Evolutionary conservation across 2,888 invertebrate genomes (phyloP), one percentile per base, ranked within the genome.

Genomic region (Papilio protenor): DNA sequence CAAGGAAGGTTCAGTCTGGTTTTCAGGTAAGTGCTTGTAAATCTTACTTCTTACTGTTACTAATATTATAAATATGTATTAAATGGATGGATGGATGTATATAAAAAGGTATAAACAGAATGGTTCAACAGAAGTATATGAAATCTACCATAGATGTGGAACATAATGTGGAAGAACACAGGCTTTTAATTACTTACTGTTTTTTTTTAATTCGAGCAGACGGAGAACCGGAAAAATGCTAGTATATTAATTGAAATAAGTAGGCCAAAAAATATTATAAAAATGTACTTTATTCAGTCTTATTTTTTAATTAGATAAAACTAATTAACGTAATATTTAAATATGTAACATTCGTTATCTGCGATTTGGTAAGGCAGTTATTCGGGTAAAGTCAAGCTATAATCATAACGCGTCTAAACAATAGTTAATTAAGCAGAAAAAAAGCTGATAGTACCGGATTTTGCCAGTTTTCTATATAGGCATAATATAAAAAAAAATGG

Each of bases 1-100:
- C 97, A 0, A 97, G 97, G 85, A 96, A 97, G 82, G 98, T 98
- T 79, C 96, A 97, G 85, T 96, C 98, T 78, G 99, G 99, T 21
- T 97, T 97, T 90, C 98, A 98, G 91, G 95, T 95, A 59, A 40
- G 87, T 87, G 76, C 59, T 70, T 33, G 72, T 23, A 16, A n/a
- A 40, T 45, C 4, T 18, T 40, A 33, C 33, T 33, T 6, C 14
- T 49, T 23, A 27, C 6, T 14, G 1, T 33, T 18, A 14, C 52
- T 66, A 23, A 47, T 11, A 33, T 5, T 33, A 33, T 33, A 33
- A 33, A 33, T 33, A 2, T 27, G 27, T 27, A 33, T 33, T 33
- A 33, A 27, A 2, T 1, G 3, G 3, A 33, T 33, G 5, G 33
- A 33, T 33, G 33, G 33, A 33, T 5, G 5, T 33, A 0, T 33